Conservation (phyloP, 2,888 invertebrate genomes). For the Campoplex nolae region DNA sequence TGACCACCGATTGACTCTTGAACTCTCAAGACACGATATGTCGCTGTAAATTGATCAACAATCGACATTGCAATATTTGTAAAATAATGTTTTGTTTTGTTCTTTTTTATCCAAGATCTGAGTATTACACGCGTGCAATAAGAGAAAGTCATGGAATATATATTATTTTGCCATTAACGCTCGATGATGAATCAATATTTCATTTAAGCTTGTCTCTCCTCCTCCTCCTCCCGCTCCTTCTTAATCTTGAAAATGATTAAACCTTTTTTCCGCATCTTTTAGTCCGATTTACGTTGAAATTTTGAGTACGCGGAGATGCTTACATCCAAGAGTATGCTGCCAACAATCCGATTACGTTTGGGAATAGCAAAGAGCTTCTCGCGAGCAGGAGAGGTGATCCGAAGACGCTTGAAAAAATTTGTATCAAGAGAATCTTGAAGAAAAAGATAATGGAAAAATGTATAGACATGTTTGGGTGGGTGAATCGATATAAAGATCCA, state of each 20-base stretch:
- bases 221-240: constrained; percentile 16
- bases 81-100: constrained; percentile 8
- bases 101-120: constrained; percentile 39
- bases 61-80: constrained; percentile 2
- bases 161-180: constrained; percentile 57
- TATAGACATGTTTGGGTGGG: background rate
- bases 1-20: background rate
- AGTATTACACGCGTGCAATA: constrained; percentile 65
- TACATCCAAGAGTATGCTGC: constrained; percentile 55
- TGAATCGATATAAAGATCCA: background rate
- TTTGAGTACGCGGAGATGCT: constrained; percentile 29
- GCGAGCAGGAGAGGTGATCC: constrained; percentile 32
- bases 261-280: background rate
- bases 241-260: background rate
- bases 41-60: constrained; percentile 16
- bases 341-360: constrained; percentile 61
- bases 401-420: constrained; percentile 41
- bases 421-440: constrained; percentile 2
- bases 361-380: constrained; percentile 51
- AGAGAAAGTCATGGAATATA: constrained; percentile 44
- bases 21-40: constrained; percentile 3
- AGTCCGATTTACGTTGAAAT: constrained; percentile 31
- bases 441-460: background rate
- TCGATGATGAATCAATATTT: constrained; percentile 39
- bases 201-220: constrained; percentile 56